Evolutionary conservation across 2,113 vertebrate genomes (phyloP), one percentile per base, ranked within the genome.

Genomic region (Dicrurus megarhynchus): DNA sequence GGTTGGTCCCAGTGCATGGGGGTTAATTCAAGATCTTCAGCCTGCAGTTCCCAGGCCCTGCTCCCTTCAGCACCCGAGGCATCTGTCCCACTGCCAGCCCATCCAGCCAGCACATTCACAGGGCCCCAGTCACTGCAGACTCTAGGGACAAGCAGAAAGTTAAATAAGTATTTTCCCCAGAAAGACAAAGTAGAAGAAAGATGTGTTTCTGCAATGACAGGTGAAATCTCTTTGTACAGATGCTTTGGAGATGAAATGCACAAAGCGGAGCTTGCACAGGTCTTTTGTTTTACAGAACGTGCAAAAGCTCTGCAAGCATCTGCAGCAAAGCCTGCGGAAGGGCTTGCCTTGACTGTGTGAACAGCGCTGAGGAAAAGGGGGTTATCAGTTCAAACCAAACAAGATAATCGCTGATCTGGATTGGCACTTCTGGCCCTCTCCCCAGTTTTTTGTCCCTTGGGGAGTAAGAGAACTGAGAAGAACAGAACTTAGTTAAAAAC

Each of bases 11-110:
- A 15, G 76, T 3, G 22, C 3, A 2, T 46, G 35, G 80, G 3
- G 11, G 18, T 70, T 73, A 33, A 79, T 49, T 83, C 59, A 77
- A 13, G 71, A 35, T 39, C 60, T 75, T 32, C 77, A 46, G 16
- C 22, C 42, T 57, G 64, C 15, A 44, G 28, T 16, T 70, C 32
- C 60, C 61, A 84, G 60, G 15, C 27, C 37, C 14, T 3, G 6
- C 14, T 65, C 24, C 37, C 65, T 35, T 60, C 84, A 37, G 7
- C 0, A 4, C 15, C 35, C 1, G 0, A 5, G 17, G 23, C 59
- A 14, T 61, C 63, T 53, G 64, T 67, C 56, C 57, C 37, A 3
- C 56, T 71, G 49, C 70, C 81, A 57, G 77, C 70, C 74, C 79
- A 28, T 69, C 50, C 59, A 52, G 3, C n/a, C 11, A 8, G 13